Conservation (phyloP, 2,113 vertebrate genomes). For the Todiramphus saurophagus region DNA sequence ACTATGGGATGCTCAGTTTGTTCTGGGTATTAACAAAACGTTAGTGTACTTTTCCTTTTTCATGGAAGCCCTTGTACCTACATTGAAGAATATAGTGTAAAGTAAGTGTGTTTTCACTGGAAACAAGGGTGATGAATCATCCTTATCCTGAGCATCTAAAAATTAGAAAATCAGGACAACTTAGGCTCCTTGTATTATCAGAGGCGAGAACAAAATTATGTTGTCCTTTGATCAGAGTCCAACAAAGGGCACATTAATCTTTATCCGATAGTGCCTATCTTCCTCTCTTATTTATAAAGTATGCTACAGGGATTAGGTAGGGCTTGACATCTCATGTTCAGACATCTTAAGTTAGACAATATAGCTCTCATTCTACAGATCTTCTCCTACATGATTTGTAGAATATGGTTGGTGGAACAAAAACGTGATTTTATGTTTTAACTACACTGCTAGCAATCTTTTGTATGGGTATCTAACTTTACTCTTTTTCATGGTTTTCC, state of each 20-base stretch:
- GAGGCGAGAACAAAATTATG: neutral
- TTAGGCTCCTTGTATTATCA: neutral
- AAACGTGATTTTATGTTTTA: neutral
- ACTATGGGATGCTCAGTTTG: neutral
- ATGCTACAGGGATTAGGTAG: neutral
- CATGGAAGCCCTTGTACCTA: neutral
- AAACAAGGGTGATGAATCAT: neutral
- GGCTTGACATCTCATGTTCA: neutral
- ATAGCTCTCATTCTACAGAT: neutral
- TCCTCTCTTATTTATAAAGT: neutral
- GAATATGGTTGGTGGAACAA: neutral
- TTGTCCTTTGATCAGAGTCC: neutral
- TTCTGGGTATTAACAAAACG: neutral
- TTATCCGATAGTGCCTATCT: neutral
- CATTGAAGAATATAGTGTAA: neutral
- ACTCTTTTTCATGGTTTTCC: neutral
- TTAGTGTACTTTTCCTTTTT: neutral
- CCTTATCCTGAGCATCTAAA: neutral
- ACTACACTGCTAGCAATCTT: neutral
- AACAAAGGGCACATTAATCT: neutral
- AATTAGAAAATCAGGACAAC: neutral
- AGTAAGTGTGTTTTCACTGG: neutral
- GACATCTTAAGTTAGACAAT: neutral
- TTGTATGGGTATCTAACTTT: neutral
- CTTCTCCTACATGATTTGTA: neutral